phyloP scores from a whole-genome alignment of 2,113 vertebrate genomes.

The Tursiops truncatus region DNA sequence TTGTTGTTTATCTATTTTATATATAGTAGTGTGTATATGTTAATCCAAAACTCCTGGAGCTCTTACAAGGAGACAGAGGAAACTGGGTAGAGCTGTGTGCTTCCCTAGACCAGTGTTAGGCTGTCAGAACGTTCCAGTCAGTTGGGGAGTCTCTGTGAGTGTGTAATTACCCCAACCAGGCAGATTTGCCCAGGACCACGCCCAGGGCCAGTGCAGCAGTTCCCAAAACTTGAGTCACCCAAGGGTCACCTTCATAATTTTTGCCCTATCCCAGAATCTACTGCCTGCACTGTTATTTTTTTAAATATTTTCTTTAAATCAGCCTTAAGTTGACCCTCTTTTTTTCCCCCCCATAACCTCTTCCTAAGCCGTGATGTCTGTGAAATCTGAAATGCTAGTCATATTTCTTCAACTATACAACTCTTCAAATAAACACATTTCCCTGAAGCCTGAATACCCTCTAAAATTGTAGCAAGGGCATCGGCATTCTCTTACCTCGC shows the following conservation, averaged over 20 bases:
- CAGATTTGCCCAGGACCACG: background rate
- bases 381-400: background rate
- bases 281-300: background rate
- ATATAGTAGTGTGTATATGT: background rate
- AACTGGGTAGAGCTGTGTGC: background rate
- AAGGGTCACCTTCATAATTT: background rate
- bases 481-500: background rate
- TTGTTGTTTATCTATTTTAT: background rate
- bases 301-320: background rate
- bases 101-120: background rate
- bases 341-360: background rate
- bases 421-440: slow-evolving; percentile 27
- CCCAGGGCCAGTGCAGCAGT: background rate
- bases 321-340: background rate
- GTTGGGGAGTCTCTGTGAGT: background rate
- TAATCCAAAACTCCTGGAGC: background rate
- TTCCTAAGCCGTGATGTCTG: background rate
- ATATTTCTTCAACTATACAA: background rate
- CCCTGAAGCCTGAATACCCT: background rate
- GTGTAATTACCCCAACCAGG: background rate
- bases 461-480: background rate
- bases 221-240: background rate
- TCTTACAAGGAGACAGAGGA: background rate
- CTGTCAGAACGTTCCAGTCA: background rate
- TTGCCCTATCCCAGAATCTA: background rate